Conservation (phyloP, 2,888 invertebrate species). For the Tortricodes alternella region DNA sequence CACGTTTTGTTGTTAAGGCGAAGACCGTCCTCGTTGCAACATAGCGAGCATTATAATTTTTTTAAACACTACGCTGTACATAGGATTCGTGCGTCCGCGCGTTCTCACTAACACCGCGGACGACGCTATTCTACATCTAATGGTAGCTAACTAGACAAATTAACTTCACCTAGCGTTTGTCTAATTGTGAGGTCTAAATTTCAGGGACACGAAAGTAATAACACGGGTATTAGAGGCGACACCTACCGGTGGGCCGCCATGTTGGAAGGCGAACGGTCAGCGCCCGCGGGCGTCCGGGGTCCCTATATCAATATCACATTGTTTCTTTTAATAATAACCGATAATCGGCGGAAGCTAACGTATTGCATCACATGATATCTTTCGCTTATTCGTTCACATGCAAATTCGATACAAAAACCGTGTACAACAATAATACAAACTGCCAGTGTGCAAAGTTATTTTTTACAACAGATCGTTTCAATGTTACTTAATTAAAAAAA, state of each 20-base stretch:
- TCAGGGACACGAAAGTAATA: too few species aligned
- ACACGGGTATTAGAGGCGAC: too few species aligned
- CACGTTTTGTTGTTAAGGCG: slow-evolving; percentile 17
- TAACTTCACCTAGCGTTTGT: slow-evolving; percentile 28
- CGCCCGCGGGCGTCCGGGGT: slow-evolving; percentile 24
- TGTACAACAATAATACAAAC: slow-evolving; percentile 44
- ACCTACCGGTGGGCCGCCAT: background rate
- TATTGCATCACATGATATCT: slow-evolving; percentile 69
- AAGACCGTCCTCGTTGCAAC: slow-evolving; percentile 2
- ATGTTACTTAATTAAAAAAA: slow-evolving; percentile 30
- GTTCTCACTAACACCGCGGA: background rate
- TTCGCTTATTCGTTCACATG: slow-evolving; percentile 54
- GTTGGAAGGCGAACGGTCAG: background rate
- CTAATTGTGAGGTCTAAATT: slow-evolving; percentile 30
- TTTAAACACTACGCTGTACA: background rate
- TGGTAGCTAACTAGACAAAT: slow-evolving; percentile 27
- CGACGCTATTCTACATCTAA: slow-evolving; percentile 19
- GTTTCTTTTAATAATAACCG: slow-evolving; percentile 42
- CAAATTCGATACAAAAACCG: slow-evolving; percentile 40
- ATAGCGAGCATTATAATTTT: background rate
- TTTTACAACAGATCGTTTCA: slow-evolving; percentile 40
- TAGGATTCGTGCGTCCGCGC: background rate
- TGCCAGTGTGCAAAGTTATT: slow-evolving; percentile 45
- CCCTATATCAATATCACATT: slow-evolving; percentile 61
- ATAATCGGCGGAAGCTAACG: slow-evolving; percentile 52